Percentiles rank a stretch among this genome's conserved stretches.
Conservation (phyloP, 2,113 vertebrate species). For the Tauraco erythrolophus region DNA sequence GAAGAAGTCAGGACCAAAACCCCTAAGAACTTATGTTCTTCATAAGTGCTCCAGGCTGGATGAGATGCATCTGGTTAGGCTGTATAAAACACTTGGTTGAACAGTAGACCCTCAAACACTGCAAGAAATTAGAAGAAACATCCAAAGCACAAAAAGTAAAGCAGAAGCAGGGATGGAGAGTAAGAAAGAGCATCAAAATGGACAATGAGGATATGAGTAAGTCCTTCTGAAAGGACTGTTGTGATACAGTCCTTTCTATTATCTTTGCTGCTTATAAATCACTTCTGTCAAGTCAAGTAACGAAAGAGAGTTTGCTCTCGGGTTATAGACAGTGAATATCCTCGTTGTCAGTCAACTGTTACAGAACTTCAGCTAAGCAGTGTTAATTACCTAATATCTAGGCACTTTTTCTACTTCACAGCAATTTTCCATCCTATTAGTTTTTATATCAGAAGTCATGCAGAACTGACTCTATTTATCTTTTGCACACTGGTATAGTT, state of each 20-base stretch:
- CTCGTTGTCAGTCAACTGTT: conserved; percentile 38
- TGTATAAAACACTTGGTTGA: background rate
- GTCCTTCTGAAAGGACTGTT: background rate
- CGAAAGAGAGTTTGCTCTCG: background rate
- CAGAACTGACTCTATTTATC: conserved; percentile 57
- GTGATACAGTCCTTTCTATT: background rate
- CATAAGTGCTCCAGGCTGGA: background rate
- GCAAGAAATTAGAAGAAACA: background rate
- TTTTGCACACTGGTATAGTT: background rate
- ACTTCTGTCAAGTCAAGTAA: background rate
- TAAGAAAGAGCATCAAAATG: background rate
- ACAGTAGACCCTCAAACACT: background rate
- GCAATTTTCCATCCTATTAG: conserved; percentile 73
- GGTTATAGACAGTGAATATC: background rate
- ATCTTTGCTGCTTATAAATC: background rate
- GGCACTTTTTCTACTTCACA: conserved; percentile 44
- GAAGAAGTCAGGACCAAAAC: background rate
- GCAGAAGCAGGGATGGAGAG: background rate
- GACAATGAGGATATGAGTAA: background rate
- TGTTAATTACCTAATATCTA: conserved; percentile 51
- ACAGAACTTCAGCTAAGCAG: conserved; percentile 48
- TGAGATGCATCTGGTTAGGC: background rate
- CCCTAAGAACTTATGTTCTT: accelerated
- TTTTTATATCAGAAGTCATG: conserved; percentile 68
- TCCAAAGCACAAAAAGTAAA: background rate